Evolutionary conservation across 1,140 invertebrate genomes (phyloP).

Genomic region (Thaumetopoea pityocampa): DNA sequence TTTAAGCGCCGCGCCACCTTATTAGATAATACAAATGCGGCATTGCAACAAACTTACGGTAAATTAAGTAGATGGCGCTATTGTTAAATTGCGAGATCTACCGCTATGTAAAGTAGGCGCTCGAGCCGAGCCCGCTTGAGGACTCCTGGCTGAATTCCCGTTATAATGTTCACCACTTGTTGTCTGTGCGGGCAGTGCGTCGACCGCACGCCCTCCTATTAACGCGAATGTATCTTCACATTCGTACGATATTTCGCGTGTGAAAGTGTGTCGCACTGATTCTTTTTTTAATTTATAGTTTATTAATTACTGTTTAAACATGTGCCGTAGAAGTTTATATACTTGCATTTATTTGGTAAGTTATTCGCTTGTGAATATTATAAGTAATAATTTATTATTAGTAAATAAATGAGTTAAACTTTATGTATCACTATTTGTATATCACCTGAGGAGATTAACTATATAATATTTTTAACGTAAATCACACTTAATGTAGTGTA

Average conservation of each 20-base stretch:
- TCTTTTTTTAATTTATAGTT: constrained; percentile 34
- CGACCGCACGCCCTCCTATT: constrained; percentile 68
- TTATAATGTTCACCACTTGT: constrained; percentile 73
- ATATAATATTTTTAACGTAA: too few relatives aligned
- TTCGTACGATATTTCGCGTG: constrained; percentile 54
- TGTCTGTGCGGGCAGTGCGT: constrained; percentile 71
- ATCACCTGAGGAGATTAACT: too few relatives aligned
- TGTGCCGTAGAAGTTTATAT: constrained; percentile 51
- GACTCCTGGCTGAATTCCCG: constrained; percentile 66
- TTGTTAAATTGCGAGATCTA: constrained; percentile 30
- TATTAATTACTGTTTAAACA: constrained; percentile 40
- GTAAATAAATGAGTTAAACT: not conserved
- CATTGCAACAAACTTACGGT: not conserved
- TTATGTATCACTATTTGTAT: too few relatives aligned
- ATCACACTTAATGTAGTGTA: too few relatives aligned
- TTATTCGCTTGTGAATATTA: constrained; percentile 14
- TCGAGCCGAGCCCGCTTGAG: constrained; percentile 40
- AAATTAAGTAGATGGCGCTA: constrained; percentile 31
- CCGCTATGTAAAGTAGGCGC: constrained; percentile 41
- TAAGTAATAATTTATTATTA: not conserved
- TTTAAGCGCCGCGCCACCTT: too few relatives aligned
- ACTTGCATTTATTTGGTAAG: constrained; percentile 55
- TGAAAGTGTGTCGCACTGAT: constrained; percentile 48
- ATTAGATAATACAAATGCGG: too few relatives aligned
- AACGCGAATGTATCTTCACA: constrained; percentile 66